Conservation (phyloP, 2,888 invertebrate genomes). For the Drosophila leonis region DNA sequence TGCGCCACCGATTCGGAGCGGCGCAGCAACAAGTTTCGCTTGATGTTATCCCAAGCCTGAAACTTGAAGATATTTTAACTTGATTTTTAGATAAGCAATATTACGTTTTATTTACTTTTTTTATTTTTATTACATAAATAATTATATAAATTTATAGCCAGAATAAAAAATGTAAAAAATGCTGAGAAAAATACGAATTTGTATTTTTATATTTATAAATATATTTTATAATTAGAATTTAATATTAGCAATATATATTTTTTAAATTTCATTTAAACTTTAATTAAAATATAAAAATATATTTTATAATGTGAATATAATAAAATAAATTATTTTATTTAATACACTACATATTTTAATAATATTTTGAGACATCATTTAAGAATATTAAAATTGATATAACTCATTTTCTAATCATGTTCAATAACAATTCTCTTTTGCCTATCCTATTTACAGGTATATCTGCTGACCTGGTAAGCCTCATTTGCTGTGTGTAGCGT, state of each 20-base stretch:
- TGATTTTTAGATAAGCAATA: constrained; percentile 14
- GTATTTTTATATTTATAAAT: background rate
- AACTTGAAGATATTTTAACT: constrained; percentile 17
- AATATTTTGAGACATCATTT: background rate
- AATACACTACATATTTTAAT: too few species aligned
- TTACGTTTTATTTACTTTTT: background rate
- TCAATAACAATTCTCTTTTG: background rate
- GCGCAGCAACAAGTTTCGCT: constrained; percentile 36
- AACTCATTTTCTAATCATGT: background rate
- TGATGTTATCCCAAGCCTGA: constrained; percentile 6
- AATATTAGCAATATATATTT: too few species aligned
- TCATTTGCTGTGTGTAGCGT: constrained; percentile 58
- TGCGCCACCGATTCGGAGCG: constrained; percentile 22
- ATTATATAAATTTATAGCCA: background rate
- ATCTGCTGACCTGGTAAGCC: constrained; percentile 37
- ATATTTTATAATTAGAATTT: background rate
- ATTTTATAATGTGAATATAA: too few species aligned
- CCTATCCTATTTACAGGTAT: background rate
- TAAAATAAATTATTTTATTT: too few species aligned
- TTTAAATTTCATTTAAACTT: too few species aligned
- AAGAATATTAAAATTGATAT: background rate
- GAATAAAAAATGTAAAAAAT: background rate
- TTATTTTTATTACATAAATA: background rate
- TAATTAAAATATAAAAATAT: too few species aligned
- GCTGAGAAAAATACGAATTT: background rate